Evolutionary conservation across 1,140 invertebrate genomes (phyloP).

Genomic region (Atopsyche davidsoni): DNA sequence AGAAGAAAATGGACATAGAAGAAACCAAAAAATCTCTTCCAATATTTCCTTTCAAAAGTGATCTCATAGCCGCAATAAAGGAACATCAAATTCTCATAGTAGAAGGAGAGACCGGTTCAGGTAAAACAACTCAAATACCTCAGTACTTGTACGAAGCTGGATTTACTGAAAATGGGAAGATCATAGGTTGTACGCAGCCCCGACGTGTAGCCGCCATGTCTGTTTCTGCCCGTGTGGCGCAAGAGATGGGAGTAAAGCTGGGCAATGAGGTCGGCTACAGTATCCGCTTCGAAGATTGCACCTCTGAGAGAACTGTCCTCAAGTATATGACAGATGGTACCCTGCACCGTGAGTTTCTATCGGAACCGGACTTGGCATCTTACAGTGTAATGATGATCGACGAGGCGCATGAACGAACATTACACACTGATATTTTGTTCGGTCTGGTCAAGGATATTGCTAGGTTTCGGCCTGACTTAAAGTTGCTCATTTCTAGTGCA

Average conservation of each 20-base stretch:
- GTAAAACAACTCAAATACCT: slow-evolving; percentile 98
- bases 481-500: slow-evolving; percentile 95
- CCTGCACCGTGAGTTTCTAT: slow-evolving; percentile 92
- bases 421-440: slow-evolving; percentile 98
- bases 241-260: slow-evolving; percentile 98
- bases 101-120: slow-evolving; percentile 96
- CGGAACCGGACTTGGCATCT: slow-evolving; percentile 89
- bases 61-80: slow-evolving; percentile 80
- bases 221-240: slow-evolving; percentile 96
- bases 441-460: slow-evolving; percentile 98
- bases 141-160: slow-evolving; percentile 94
- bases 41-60: slow-evolving; percentile 88
- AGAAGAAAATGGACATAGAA: slow-evolving; percentile 76
- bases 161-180: slow-evolving; percentile 74
- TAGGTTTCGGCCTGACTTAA: slow-evolving; percentile 89
- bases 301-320: slow-evolving; percentile 91
- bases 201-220: slow-evolving; percentile 98
- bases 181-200: slow-evolving; percentile 94
- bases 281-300: slow-evolving; percentile 99
- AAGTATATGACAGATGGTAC: slow-evolving; percentile 99
- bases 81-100: slow-evolving; percentile 93
- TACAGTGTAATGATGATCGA: slow-evolving; percentile 99
- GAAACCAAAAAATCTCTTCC: slow-evolving; percentile 92
- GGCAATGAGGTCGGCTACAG: slow-evolving; percentile 99
- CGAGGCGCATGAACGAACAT: slow-evolving; percentile 96